Percentiles rank a stretch among this genome's conserved stretches.
Conservation (phyloP, 2,888 invertebrate genomes). For the Agrypnus murinus region DNA sequence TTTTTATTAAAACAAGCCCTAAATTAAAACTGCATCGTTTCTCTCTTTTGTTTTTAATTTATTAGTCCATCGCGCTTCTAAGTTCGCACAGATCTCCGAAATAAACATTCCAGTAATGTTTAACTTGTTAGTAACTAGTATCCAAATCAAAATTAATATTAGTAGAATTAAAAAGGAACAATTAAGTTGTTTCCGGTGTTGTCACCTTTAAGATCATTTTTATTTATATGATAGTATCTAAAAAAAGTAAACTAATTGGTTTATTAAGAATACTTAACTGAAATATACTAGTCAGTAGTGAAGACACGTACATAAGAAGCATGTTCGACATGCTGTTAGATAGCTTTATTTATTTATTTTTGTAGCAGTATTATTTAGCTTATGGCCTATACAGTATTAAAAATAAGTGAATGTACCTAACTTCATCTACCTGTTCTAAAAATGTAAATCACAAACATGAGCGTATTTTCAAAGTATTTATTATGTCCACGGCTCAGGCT, state of each 20-base stretch:
- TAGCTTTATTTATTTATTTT: slow-evolving; percentile 54
- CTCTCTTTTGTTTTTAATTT: slow-evolving; percentile 4
- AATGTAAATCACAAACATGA: slow-evolving; percentile 52
- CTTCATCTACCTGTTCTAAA: slow-evolving; percentile 53
- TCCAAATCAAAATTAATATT: background rate
- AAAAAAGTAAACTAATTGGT: slow-evolving; percentile 2
- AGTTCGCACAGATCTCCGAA: slow-evolving; percentile 48
- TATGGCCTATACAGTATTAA: slow-evolving; percentile 62
- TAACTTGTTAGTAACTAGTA: slow-evolving; percentile 10
- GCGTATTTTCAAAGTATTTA: slow-evolving; percentile 56
- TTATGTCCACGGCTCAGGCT: slow-evolving; percentile 53
- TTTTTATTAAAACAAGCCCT: slow-evolving; percentile 50
- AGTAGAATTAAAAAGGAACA: slow-evolving; percentile 9
- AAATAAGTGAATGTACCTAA: slow-evolving; percentile 47
- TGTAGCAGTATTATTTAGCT: slow-evolving; percentile 58
- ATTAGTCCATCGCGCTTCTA: slow-evolving; percentile 34
- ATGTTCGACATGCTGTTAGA: slow-evolving; percentile 26
- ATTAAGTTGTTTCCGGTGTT: background rate
- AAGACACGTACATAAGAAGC: slow-evolving; percentile 29
- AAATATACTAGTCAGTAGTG: slow-evolving; percentile 44
- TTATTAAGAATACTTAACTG: slow-evolving; percentile 26
- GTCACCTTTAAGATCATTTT: background rate
- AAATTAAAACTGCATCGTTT: slow-evolving; percentile 50
- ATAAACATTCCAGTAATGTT: slow-evolving; percentile 43
- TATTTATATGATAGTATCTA: slow-evolving; percentile 5